Conservation (phyloP, 2,888 invertebrate species). For the Ennomos fuscantarius region DNA sequence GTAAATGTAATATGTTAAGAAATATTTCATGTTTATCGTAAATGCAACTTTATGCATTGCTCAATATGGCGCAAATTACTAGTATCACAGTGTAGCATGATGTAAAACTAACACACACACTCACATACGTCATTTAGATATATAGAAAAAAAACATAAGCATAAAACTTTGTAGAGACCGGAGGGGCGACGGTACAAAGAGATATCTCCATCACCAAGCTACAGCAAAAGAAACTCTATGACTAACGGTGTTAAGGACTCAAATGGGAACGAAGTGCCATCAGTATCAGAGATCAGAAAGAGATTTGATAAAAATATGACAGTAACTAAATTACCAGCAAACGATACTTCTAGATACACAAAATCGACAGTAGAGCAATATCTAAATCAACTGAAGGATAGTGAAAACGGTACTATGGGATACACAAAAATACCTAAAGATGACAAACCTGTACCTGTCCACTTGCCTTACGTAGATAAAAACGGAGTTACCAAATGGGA, state of each 20-base stretch:
- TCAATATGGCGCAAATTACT: conserved; percentile 27
- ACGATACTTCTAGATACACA: conserved; percentile 63
- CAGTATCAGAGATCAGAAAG: conserved; percentile 85
- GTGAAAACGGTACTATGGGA: conserved; percentile 70
- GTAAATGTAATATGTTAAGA: not conserved
- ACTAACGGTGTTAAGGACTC: conserved; percentile 81
- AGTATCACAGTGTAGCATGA: conserved; percentile 59
- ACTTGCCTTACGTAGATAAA: conserved; percentile 73
- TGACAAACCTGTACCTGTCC: conserved; percentile 77
- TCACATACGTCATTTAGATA: conserved; percentile 65
- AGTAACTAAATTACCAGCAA: conserved; percentile 76
- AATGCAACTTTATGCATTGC: not conserved
- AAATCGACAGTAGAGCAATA: conserved; percentile 71
- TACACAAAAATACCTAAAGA: conserved; percentile 73
- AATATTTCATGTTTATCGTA: not conserved
- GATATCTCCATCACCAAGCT: conserved; percentile 64
- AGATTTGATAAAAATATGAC: conserved; percentile 83
- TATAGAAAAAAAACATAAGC: conserved; percentile 61
- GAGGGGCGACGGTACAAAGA: conserved; percentile 79
- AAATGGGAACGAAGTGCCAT: conserved; percentile 85
- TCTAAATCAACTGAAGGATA: conserved; percentile 72
- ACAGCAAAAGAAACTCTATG: conserved; percentile 71
- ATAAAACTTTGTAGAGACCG: conserved; percentile 70
- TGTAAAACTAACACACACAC: conserved; percentile 81
- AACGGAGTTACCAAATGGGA: conserved; percentile 72